Evolutionary conservation across 64 coral and sea anemone species (phyloP), one percentile per base, ranked within the genome.

Genomic region (Actinia equina): DNA sequence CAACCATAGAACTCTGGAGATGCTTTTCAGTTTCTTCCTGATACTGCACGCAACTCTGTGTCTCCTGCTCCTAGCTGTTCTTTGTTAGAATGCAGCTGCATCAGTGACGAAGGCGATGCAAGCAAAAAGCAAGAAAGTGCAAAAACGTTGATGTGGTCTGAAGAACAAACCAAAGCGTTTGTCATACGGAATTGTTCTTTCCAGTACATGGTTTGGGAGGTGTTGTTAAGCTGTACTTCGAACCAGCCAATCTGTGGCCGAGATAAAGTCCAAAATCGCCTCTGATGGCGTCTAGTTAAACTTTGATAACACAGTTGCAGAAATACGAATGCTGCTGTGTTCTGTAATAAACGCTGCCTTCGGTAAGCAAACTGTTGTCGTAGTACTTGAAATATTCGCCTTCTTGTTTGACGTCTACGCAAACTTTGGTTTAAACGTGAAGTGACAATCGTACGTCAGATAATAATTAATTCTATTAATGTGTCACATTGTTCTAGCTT

Each of bases 101-200:
- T 6, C 64, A 70, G 64, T 70, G 64, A 20, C 20, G n/a, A 70
- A 20, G 64, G n/a, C n/a, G 64, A 70, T 26, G 20, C 64, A 25
- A 70, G 64, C 64, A 12, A 12, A 12, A 54, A 54, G 12, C 52
- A 6, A 54, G 52, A 54, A 54, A 37, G 30, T 37, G 30, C 30
- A 37, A 37, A 37, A 37, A 37, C 30, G 30, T 37, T 37, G 30
- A 54, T 42, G 44, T 93, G 86, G 86, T 84, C 86, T 5, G 86
- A 93, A 84, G 69, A 77, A 3, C 86, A 93, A 78, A 62, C 86
- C n/a, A 51, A 59, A 9, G 82, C 88, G 18, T 62, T 93, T 11
- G 58, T 53, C 87, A 94, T 86, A 17, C 87, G 41, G 58, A 89
- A 89, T 51, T 87, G 88, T 59, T 94, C 88, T 81, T 94, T 90